These are phyloP conservation scores for Sebastes cheni DNA, from an alignment of 2,797 vertebrate genomes.

Conservation along the genomic window DNA sequence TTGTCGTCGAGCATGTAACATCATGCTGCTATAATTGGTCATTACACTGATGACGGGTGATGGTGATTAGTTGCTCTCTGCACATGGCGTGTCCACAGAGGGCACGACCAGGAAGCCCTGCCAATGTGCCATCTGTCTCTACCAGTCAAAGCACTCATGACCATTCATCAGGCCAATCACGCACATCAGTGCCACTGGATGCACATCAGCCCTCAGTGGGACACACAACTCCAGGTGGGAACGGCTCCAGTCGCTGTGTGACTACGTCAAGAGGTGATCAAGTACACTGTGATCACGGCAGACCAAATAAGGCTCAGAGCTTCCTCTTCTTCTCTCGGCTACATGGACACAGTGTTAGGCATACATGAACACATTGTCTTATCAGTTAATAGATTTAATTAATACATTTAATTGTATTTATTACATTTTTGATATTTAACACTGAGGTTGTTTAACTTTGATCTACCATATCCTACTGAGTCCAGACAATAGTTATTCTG, in stretches of 20 bases:
- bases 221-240: constrained; percentile 41
- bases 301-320: constrained; percentile 1
- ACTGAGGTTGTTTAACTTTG: background rate
- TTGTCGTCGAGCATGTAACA: constrained; percentile 26
- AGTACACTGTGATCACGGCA: constrained; percentile 6
- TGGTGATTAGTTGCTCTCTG: constrained; percentile 52
- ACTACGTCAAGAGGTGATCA: constrained; percentile 26
- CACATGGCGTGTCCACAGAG: constrained; percentile 49
- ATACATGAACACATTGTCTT: background rate
- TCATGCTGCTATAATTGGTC: constrained; percentile 45
- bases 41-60: constrained; percentile 20
- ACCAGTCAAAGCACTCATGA: constrained; percentile 54
- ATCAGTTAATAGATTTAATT: background rate
- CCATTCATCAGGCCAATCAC: constrained; percentile 62
- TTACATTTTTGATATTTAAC: background rate
- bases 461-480: background rate
- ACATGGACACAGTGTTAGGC: background rate
- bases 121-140: constrained; percentile 72
- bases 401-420: background rate
- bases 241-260: constrained; percentile 6
- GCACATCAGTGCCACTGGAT: constrained; percentile 46
- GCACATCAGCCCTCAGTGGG: constrained; percentile 54
- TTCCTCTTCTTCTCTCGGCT: background rate
- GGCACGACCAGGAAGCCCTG: constrained; percentile 38
- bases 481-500: background rate